Evolutionary conservation across 2,797 vertebrate species (phyloP).

Genomic region (Rhinogobio ventralis): DNA sequence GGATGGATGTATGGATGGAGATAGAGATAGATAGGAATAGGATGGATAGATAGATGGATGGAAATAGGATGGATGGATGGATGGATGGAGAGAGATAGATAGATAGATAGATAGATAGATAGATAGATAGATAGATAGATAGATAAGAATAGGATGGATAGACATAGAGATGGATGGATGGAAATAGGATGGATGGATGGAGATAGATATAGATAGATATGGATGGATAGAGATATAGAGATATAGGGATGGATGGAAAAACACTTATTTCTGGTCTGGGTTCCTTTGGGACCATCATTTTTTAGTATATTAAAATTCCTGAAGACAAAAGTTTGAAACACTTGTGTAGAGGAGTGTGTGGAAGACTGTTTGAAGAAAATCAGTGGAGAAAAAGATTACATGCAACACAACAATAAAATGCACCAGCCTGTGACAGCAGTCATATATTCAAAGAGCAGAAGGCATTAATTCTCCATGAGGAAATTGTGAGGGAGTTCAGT

Average conservation of each 20-base stretch:
- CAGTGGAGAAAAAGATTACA: conserved; percentile 5
- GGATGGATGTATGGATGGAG: no score
- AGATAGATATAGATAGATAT: no score
- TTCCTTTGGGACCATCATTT: neutral
- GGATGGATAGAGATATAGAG: no score
- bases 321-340: neutral
- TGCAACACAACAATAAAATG: conserved; percentile 55
- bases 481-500: conserved; percentile 43
- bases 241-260: rapidly evolving
- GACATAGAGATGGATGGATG: no score
- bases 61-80: no score
- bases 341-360: neutral
- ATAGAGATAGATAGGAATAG: no score
- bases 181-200: no score
- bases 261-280: neutral
- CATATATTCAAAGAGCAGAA: conserved; percentile 57
- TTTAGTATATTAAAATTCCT: neutral
- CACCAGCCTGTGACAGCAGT: conserved; percentile 56
- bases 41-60: no score
- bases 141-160: no score
- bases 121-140: no score
- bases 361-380: conserved; percentile 24
- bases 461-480: conserved; percentile 58
- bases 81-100: no score
- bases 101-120: no score